Percentiles rank a stretch among this genome's conserved stretches.
These are phyloP conservation scores for Ceratotherium simum DNA, from an alignment of 2,113 vertebrate genomes.

Conservation along the genomic window DNA sequence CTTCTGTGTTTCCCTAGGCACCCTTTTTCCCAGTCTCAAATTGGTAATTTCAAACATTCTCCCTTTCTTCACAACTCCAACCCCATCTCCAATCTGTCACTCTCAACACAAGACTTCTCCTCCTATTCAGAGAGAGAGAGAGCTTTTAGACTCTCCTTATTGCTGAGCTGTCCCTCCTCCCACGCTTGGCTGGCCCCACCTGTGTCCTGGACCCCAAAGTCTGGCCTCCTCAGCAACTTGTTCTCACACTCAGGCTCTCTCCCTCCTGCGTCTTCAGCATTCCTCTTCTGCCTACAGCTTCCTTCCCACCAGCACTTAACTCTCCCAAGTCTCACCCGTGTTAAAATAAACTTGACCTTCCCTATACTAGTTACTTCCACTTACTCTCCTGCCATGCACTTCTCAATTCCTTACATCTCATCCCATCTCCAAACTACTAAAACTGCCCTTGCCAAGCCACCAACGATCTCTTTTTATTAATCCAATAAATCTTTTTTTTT, in stretches of 20 bases:
- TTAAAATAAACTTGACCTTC: not conserved
- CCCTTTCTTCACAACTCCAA: not conserved
- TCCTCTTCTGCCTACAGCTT: not conserved
- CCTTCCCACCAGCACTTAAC: not conserved
- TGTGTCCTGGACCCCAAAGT: not conserved
- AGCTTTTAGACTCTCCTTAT: not conserved
- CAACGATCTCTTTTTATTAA: not conserved
- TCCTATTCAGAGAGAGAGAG: not conserved
- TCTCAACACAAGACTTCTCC: not conserved
- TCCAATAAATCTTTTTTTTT: not conserved
- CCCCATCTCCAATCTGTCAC: not conserved
- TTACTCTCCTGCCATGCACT: not conserved
- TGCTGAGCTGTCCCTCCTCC: not conserved
- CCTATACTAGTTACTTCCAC: not conserved
- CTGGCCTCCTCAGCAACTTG: not conserved
- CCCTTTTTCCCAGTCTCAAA: not conserved
- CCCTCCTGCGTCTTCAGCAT: not conserved
- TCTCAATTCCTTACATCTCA: not conserved
- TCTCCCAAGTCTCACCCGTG: not conserved
- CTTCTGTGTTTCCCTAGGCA: not conserved
- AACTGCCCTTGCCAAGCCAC: not conserved
- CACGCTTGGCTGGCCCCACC: rapidly evolving
- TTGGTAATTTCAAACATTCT: conserved; percentile 37
- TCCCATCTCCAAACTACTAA: not conserved
- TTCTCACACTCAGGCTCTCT: not conserved